phyloP scores from a whole-genome alignment of 2,888 invertebrate species.

The Epistrophe eligans region DNA sequence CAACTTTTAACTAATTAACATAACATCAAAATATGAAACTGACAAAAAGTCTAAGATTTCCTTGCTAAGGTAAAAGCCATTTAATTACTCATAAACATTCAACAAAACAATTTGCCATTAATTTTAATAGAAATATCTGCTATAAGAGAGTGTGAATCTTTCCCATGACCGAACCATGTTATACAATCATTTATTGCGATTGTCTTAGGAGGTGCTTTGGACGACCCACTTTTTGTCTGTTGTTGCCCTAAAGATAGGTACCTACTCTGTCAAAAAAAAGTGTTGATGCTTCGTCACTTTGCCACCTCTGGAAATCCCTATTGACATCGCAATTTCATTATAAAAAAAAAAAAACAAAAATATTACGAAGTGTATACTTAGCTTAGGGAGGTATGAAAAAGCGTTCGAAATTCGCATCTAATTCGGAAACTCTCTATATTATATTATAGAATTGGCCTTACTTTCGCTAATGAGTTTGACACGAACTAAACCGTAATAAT shows the following conservation, averaged over 20 bases:
- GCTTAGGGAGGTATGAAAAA: constrained; percentile 35
- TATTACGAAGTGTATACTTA: constrained; percentile 19
- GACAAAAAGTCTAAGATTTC: constrained; percentile 13
- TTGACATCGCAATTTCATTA: constrained; percentile 20
- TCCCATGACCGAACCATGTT: constrained; percentile 49
- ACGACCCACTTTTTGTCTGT: constrained; percentile 14
- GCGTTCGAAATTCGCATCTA: constrained; percentile 34
- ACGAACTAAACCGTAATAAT: constrained; percentile 41
- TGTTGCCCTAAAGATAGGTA: not conserved
- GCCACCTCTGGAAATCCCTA: constrained; percentile 4
- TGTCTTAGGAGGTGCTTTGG: constrained; percentile 24
- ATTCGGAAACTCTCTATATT: constrained; percentile 24
- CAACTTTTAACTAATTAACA: not conserved
- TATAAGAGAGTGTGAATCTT: constrained; percentile 15
- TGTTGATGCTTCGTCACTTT: not conserved
- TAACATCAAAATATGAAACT: not conserved
- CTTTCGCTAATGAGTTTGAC: constrained; percentile 64
- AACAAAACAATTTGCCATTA: constrained; percentile 35
- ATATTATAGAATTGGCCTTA: constrained; percentile 45
- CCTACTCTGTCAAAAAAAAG: constrained; percentile 16
- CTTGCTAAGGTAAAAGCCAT: constrained; percentile 20
- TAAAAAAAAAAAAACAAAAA: not conserved
- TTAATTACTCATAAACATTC: constrained; percentile 43
- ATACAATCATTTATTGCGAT: constrained; percentile 38
- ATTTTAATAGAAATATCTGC: constrained; percentile 13